Evolutionary conservation across 1,140 invertebrate species (phyloP).

Genomic region (Papilio aristodemus): DNA sequence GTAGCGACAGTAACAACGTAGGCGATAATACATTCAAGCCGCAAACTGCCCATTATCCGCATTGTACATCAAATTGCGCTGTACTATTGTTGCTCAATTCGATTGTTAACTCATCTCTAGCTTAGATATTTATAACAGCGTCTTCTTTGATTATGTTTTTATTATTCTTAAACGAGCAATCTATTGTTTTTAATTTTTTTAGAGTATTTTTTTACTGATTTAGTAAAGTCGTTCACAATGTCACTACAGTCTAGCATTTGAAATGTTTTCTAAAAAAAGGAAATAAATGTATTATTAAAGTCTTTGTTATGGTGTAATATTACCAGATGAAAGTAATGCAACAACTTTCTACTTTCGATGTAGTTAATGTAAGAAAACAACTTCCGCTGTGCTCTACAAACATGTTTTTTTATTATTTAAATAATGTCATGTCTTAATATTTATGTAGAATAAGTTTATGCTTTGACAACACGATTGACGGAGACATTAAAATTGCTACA

Average conservation of each 20-base stretch:
- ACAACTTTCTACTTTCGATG: too few species aligned
- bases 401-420: too few species aligned
- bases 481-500: slow-evolving; percentile 46
- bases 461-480: background rate
- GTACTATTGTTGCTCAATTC: slow-evolving; percentile 30
- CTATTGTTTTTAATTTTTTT: background rate
- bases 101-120: slow-evolving; percentile 24
- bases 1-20: slow-evolving; percentile 18
- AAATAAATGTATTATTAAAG: too few species aligned
- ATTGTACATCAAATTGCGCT: slow-evolving; percentile 29
- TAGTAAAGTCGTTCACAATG: too few species aligned
- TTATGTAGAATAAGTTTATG: background rate
- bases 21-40: slow-evolving; percentile 32
- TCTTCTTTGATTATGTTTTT: background rate
- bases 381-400: too few species aligned
- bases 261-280: too few species aligned
- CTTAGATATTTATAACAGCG: slow-evolving; percentile 25
- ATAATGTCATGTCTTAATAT: background rate
- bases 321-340: too few species aligned
- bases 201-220: too few species aligned
- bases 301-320: too few species aligned
- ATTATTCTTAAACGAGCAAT: background rate
- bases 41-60: slow-evolving; percentile 30
- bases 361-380: too few species aligned
- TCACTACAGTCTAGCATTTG: too few species aligned